phyloP scores from a whole-genome alignment of 35 echinoderm and acorn worm species.

The Lytechinus pictus region DNA sequence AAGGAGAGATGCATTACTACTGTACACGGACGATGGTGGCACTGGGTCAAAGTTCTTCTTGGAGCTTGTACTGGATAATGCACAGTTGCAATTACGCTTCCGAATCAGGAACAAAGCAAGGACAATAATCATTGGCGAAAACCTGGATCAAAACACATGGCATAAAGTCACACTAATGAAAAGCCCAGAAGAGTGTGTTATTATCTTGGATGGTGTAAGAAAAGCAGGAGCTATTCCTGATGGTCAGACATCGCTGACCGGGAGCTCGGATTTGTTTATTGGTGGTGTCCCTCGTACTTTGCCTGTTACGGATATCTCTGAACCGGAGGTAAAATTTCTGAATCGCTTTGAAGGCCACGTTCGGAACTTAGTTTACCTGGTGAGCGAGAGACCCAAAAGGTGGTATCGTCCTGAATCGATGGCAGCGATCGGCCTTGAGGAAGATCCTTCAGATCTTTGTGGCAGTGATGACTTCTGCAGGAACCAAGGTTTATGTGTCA shows the following conservation, averaged over 20 bases:
- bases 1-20: conserved; percentile 61
- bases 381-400: conserved; percentile 49
- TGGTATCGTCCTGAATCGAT: conserved; percentile 62
- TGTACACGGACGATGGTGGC: conserved; percentile 76
- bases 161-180: conserved; percentile 67
- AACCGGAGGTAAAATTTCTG: conserved; percentile 52
- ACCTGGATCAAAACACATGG: conserved; percentile 67
- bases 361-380: conserved; percentile 70
- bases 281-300: conserved; percentile 74
- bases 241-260: conserved; percentile 57
- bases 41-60: conserved; percentile 67
- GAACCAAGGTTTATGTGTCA: conserved; percentile 81
- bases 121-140: conserved; percentile 67
- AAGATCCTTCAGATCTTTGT: conserved; percentile 80
- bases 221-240: conserved; percentile 61
- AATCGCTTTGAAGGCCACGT: conserved; percentile 68
- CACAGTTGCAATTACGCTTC: conserved; percentile 57
- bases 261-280: conserved; percentile 72
- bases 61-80: conserved; percentile 58
- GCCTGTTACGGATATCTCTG: conserved; percentile 29
- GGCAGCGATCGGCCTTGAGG: conserved; percentile 22
- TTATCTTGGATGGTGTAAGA: conserved; percentile 65
- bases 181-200: conserved; percentile 37
- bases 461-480: conserved; percentile 68
- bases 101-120: conserved; percentile 75